These are phyloP conservation scores for Epinotia nisella DNA, from an alignment of 2,888 invertebrate species.

Conservation along the genomic window DNA sequence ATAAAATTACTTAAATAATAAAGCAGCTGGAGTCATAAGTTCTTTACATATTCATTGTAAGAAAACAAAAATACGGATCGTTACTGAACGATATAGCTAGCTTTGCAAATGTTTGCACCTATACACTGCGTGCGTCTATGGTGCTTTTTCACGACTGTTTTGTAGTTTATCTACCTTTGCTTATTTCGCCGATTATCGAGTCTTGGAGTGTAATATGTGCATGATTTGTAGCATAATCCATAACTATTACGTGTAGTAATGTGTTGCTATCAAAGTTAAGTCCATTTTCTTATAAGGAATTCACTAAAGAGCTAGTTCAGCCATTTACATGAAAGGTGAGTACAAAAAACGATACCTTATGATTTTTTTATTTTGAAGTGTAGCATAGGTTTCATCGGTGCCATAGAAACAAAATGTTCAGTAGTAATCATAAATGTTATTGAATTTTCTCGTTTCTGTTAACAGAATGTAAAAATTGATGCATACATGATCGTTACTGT, in stretches of 20 bases:
- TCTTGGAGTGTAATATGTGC: slow-evolving; percentile 71
- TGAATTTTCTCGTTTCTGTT: slow-evolving; percentile 52
- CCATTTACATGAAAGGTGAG: slow-evolving; percentile 85
- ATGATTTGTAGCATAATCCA: slow-evolving; percentile 62
- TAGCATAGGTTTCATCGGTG: slow-evolving; percentile 58
- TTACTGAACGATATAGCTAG: slow-evolving; percentile 36
- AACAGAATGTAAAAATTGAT: slow-evolving; percentile 56
- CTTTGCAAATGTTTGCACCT: slow-evolving; percentile 39
- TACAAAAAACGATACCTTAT: slow-evolving; percentile 80
- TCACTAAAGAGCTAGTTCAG: slow-evolving; percentile 71
- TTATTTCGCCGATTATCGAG: slow-evolving; percentile 81
- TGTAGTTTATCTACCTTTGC: slow-evolving; percentile 82
- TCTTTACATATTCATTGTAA: neutral
- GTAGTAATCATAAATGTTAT: slow-evolving; percentile 36
- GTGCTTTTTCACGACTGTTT: slow-evolving; percentile 84
- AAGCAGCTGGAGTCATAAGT: neutral
- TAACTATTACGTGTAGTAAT: slow-evolving; percentile 66
- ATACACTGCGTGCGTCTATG: slow-evolving; percentile 64
- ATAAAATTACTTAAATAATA: neutral
- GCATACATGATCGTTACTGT: slow-evolving; percentile 63
- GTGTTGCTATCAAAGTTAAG: slow-evolving; percentile 68
- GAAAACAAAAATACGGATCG: slow-evolving; percentile 38
- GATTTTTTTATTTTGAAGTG: slow-evolving; percentile 71
- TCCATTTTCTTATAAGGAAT: slow-evolving; percentile 56
- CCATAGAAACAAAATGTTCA: slow-evolving; percentile 49